A percentile compares a stretch with the other conserved stretches of the same genome.
phyloP scores from a whole-genome alignment of 2,797 vertebrate species.

The Myotis myotis region DNA sequence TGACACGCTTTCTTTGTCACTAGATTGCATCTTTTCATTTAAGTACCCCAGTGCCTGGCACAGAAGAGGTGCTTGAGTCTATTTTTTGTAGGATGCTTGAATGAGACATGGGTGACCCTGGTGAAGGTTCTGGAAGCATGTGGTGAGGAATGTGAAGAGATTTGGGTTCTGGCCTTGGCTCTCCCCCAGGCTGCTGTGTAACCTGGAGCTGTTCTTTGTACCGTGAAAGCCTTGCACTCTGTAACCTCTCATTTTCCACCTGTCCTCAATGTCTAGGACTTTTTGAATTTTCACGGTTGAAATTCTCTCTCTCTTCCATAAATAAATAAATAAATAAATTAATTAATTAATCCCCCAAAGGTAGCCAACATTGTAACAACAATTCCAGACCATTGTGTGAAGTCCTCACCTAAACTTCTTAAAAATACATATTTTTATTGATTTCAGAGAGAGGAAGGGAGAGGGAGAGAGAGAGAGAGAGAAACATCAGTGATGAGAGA shows the following conservation, averaged over 20 bases:
- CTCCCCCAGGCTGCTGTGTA: background rate
- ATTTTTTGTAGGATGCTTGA: background rate
- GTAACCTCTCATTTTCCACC: background rate
- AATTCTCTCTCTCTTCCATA: background rate
- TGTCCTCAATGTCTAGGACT: background rate
- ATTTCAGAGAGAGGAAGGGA: too few species aligned
- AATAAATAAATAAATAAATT: background rate
- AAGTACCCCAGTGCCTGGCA: background rate
- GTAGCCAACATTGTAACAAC: background rate
- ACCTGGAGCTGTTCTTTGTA: background rate
- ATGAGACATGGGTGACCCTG: background rate
- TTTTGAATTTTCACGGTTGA: background rate
- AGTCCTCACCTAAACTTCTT: background rate
- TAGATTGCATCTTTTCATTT: background rate
- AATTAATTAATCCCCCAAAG: too few species aligned
- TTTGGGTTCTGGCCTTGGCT: background rate
- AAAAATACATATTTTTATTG: too few species aligned
- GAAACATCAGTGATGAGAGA: too few species aligned
- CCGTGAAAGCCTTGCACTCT: background rate
- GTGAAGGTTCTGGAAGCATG: slow-evolving; percentile 46
- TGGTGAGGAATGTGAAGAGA: background rate
- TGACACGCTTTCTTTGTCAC: background rate
- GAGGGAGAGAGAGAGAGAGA: too few species aligned
- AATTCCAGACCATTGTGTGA: background rate
- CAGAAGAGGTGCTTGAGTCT: background rate